Evolutionary conservation across 1,140 invertebrate genomes (phyloP).

Genomic region (Limonius californicus): DNA sequence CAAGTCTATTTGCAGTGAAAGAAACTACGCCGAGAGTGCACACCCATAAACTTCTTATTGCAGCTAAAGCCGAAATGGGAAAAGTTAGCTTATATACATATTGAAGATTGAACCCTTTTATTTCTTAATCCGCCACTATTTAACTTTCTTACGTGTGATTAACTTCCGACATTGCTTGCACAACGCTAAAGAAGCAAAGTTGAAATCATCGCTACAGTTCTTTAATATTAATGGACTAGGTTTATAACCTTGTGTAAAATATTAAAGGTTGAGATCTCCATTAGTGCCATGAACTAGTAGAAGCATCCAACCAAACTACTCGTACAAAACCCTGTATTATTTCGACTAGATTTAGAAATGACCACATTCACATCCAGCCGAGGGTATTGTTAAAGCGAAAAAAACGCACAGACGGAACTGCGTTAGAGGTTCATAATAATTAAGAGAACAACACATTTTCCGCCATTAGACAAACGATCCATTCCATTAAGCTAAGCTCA

Average conservation of each 20-base stretch:
- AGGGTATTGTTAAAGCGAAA: background rate
- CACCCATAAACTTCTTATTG: slow-evolving; percentile 13
- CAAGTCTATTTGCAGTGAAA: slow-evolving; percentile 12
- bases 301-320: background rate
- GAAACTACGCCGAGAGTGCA: slow-evolving; percentile 2
- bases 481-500: background rate
- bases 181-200: no score
- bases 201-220: background rate
- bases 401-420: background rate
- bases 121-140: background rate
- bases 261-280: no score
- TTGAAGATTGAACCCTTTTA: background rate
- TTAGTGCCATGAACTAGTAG: no score
- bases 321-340: background rate
- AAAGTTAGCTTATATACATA: slow-evolving; percentile 7
- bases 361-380: background rate
- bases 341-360: background rate
- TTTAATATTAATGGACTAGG: background rate
- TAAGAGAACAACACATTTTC: background rate
- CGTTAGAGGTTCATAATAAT: background rate
- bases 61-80: slow-evolving; percentile 1
- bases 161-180: no score
- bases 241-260: background rate
- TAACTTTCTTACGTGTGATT: background rate
- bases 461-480: background rate